Conservation (phyloP, 1,140 invertebrate species). For the Stenopsyche tienmushanensis region DNA sequence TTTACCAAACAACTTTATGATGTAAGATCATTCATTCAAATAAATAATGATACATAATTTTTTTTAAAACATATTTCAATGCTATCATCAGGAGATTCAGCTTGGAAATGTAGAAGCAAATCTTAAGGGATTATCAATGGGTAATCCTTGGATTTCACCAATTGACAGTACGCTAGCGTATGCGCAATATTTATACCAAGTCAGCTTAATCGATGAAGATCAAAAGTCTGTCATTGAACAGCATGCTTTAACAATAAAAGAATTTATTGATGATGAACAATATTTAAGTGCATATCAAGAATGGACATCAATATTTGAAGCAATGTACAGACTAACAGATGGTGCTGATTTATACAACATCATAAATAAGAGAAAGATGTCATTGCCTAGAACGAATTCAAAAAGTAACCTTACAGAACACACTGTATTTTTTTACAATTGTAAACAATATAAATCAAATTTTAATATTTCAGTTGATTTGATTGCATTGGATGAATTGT, state of each 20-base stretch:
- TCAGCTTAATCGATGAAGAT: conserved; percentile 63
- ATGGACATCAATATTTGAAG: conserved; percentile 64
- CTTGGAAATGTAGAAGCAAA: conserved; percentile 66
- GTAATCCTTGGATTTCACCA: conserved; percentile 87
- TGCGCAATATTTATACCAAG: conserved; percentile 69
- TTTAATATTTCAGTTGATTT: conserved; percentile 19
- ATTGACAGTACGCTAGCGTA: conserved; percentile 78
- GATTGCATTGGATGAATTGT: conserved; percentile 54
- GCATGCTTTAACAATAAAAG: conserved; percentile 54
- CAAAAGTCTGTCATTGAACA: conserved; percentile 58
- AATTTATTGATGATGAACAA: conserved; percentile 54
- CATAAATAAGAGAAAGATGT: conserved; percentile 44
- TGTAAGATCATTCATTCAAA: no score
- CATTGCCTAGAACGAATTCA: neutral
- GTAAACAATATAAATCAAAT: neutral
- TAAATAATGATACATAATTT: no score
- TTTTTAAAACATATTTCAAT: no score
- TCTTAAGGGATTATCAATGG: conserved; percentile 75
- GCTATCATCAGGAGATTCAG: conserved; percentile 69
- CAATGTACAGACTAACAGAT: conserved; percentile 58
- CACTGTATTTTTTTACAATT: neutral
- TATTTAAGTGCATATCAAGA: conserved; percentile 63
- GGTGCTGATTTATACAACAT: conserved; percentile 79
- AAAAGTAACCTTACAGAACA: neutral
- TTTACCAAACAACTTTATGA: conserved; percentile 65